Conservation (phyloP, 2,888 invertebrate species). For the Chirona hameri region DNA sequence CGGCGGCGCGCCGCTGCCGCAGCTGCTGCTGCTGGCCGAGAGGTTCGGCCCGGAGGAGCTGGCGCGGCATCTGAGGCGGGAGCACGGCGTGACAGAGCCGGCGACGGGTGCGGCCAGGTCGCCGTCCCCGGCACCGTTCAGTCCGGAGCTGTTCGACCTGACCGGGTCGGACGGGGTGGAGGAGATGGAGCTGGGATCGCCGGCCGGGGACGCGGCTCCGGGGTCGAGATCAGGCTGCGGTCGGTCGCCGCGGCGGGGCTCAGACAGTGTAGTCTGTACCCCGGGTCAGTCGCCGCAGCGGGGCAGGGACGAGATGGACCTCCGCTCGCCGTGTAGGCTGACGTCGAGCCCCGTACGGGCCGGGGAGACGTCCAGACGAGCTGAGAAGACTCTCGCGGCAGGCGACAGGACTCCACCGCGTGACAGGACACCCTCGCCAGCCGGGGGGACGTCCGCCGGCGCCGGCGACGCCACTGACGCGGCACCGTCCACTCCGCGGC, state of each 20-base stretch:
- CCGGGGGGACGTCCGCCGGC: background rate
- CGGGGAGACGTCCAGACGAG: no score
- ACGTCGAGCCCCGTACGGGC: no score
- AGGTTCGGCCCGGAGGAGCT: background rate
- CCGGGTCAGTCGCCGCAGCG: no score
- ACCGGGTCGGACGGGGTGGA: background rate
- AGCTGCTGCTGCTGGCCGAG: background rate
- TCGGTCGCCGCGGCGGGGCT: background rate
- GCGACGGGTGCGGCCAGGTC: background rate
- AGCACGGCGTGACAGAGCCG: background rate
- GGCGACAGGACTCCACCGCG: background rate
- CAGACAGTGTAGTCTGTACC: no score
- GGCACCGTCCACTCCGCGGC: background rate
- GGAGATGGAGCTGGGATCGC: background rate
- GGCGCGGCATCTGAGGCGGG: background rate
- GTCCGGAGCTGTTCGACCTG: constrained; percentile 4
- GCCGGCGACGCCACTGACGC: background rate
- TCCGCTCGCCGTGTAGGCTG: no score
- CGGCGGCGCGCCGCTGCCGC: background rate
- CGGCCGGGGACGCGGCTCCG: background rate
- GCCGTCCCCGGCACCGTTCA: background rate
- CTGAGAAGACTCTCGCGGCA: background rate
- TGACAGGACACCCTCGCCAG: background rate
- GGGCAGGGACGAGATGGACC: no score
- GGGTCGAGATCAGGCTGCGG: background rate